Conservation (phyloP, 2,113 vertebrate species). For the Micronisus gabar region DNA sequence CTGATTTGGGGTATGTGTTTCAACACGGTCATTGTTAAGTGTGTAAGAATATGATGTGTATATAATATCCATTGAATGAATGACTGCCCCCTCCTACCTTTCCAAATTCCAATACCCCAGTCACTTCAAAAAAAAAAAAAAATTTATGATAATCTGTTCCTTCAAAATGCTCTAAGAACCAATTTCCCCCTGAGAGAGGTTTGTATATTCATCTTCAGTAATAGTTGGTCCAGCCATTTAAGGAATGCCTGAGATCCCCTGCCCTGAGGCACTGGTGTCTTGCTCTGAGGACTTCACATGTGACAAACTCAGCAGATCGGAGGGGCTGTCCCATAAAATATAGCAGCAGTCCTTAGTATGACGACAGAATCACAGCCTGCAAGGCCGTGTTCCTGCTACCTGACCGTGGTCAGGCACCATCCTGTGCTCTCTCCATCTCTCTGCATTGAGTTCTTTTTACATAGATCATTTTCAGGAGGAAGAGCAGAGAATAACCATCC, state of each 20-base stretch:
- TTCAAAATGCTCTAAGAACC: background rate
- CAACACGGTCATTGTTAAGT: background rate
- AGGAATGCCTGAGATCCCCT: background rate
- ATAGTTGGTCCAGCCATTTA: background rate
- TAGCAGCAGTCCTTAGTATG: background rate
- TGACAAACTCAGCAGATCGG: background rate
- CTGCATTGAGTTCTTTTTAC: background rate
- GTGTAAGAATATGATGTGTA: background rate
- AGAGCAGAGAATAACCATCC: background rate
- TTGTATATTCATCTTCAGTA: background rate
- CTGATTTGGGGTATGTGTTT: background rate
- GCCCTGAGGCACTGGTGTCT: background rate
- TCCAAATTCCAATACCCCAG: background rate
- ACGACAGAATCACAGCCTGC: background rate
- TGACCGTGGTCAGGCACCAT: background rate
- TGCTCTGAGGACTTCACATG: background rate
- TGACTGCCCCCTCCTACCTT: background rate
- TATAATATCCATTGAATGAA: background rate
- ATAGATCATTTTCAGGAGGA: background rate
- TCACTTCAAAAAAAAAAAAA: background rate
- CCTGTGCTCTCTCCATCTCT: background rate
- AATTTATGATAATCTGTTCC: background rate
- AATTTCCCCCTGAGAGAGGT: background rate
- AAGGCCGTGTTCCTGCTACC: background rate
- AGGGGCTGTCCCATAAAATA: background rate